phyloP scores from a whole-genome alignment of 2,113 vertebrate genomes.

The Prolemur simus region DNA sequence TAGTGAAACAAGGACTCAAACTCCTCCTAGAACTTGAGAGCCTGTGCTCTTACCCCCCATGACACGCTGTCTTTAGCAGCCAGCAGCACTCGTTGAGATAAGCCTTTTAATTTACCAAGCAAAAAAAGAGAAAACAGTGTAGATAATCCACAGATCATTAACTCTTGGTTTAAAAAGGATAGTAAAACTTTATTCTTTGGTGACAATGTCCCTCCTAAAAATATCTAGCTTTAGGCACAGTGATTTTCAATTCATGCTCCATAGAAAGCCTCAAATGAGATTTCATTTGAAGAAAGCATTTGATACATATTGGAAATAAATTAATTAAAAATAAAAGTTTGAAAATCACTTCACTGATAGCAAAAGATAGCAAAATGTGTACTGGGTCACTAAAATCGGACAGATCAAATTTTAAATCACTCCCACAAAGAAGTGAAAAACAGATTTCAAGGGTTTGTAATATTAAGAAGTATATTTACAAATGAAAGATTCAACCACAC shows the following conservation, averaged over 20 bases:
- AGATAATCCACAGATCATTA: neutral
- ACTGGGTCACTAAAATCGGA: neutral
- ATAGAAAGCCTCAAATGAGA: neutral
- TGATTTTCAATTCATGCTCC: neutral
- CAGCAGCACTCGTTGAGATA: neutral
- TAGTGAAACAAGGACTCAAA: neutral
- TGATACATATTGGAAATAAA: neutral
- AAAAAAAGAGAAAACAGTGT: neutral
- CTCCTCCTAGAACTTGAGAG: neutral
- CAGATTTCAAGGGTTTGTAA: neutral
- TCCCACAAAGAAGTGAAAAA: neutral
- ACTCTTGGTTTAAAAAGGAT: neutral
- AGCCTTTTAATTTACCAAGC: neutral
- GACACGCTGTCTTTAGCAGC: neutral
- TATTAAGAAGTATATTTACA: neutral
- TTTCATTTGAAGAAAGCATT: neutral
- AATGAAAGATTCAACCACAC: neutral
- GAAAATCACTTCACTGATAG: neutral
- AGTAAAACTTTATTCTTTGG: neutral
- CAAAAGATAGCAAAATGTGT: neutral
- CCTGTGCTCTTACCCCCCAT: accelerated
- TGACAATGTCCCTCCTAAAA: neutral
- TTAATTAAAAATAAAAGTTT: neutral
- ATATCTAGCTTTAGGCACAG: neutral
- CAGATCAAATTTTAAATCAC: neutral